Conservation (phyloP, 2,113 vertebrate species). For the Labeo catla region DNA sequence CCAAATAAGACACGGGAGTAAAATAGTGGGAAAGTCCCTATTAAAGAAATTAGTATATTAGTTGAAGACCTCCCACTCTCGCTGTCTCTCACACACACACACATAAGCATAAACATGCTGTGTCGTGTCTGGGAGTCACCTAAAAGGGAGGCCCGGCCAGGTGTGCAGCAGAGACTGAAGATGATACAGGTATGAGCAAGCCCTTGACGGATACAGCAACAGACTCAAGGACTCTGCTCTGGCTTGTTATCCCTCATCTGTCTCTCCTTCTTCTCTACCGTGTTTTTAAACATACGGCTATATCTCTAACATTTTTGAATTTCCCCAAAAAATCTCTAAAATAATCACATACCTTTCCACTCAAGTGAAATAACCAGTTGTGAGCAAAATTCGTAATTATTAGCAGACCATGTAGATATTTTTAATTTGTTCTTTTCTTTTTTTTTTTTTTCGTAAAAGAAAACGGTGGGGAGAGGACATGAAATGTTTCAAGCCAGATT, state of each 20-base stretch:
- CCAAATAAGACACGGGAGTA: slow-evolving; percentile 5
- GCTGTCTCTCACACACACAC: slow-evolving; percentile 34
- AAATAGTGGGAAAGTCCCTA: slow-evolving; percentile 50
- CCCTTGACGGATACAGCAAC: slow-evolving; percentile 47
- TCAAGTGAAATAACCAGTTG: background rate
- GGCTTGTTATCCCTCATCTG: slow-evolving; percentile 7
- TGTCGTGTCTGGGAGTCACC: slow-evolving; percentile 52
- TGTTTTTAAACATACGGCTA: background rate
- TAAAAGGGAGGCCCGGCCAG: slow-evolving; percentile 56
- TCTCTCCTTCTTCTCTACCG: slow-evolving; percentile 9
- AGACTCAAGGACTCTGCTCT: slow-evolving; percentile 26
- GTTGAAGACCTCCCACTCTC: slow-evolving; percentile 50
- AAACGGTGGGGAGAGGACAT: background rate
- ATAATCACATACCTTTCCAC: background rate
- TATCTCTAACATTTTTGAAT: background rate
- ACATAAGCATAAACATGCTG: slow-evolving; percentile 44
- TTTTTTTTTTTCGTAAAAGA: background rate
- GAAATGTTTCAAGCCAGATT: background rate
- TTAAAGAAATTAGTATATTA: slow-evolving; percentile 25
- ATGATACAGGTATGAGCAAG: slow-evolving; percentile 61
- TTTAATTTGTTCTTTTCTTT: background rate
- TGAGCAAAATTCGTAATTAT: background rate
- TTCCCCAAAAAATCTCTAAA: background rate
- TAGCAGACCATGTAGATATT: background rate
- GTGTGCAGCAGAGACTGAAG: slow-evolving; percentile 51